These are phyloP conservation scores for Drosophila cognata DNA, from an alignment of 2,888 invertebrate genomes.

Conservation along the genomic window DNA sequence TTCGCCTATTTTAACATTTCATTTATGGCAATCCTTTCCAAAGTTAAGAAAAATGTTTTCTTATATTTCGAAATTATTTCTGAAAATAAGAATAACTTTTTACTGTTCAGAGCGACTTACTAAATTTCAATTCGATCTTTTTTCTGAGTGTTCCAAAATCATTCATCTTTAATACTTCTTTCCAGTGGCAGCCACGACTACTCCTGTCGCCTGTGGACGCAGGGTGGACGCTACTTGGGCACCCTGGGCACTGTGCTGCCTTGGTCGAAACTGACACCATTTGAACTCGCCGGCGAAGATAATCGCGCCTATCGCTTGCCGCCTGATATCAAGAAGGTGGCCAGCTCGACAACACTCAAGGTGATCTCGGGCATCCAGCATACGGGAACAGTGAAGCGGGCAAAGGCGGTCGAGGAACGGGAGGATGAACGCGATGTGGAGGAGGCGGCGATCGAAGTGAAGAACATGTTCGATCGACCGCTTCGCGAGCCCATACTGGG, in stretches of 20 bases:
- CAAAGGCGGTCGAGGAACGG: constrained; percentile 41
- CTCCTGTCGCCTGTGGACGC: constrained; percentile 91
- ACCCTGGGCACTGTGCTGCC: constrained; percentile 90
- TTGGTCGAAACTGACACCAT: constrained; percentile 87
- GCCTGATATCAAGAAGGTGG: constrained; percentile 90
- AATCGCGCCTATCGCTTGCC: constrained; percentile 86
- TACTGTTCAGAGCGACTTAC: too few relatives aligned
- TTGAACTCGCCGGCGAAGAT: constrained; percentile 84
- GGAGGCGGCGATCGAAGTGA: constrained; percentile 40
- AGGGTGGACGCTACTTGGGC: constrained; percentile 89
- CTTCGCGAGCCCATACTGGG: constrained; percentile 87
- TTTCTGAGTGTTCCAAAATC: neutral
- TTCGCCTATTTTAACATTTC: too few relatives aligned
- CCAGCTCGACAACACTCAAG: constrained; percentile 91
- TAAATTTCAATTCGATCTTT: neutral
- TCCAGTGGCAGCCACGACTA: constrained; percentile 89
- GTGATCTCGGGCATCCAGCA: constrained; percentile 84
- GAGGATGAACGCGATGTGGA: constrained; percentile 56
- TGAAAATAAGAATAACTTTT: too few relatives aligned
- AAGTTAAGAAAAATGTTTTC: too few relatives aligned
- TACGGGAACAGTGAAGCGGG: constrained; percentile 12
- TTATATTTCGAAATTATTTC: too few relatives aligned
- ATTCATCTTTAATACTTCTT: neutral
- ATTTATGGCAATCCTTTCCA: too few relatives aligned
- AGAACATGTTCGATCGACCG: constrained; percentile 86